Evolutionary conservation across 2,113 vertebrate genomes (phyloP).

Genomic region (Nipponia nippon): DNA sequence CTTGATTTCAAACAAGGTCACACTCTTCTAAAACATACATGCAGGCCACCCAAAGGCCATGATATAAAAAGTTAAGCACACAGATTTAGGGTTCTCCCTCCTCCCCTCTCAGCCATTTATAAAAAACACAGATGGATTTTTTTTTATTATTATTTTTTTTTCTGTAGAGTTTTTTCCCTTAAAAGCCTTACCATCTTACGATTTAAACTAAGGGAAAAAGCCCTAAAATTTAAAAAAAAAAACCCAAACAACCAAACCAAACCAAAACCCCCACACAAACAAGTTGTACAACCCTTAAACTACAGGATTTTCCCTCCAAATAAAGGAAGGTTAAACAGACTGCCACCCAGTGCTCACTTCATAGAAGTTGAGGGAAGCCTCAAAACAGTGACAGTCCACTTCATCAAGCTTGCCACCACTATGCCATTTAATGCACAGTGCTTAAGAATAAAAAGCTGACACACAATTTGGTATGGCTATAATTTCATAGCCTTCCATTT

Average conservation of each 20-base stretch:
- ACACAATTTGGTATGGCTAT: neutral
- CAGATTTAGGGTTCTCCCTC: neutral
- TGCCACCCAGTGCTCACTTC: constrained; percentile 39
- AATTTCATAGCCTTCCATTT: neutral
- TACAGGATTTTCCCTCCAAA: neutral
- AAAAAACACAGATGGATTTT: neutral
- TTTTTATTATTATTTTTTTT: neutral
- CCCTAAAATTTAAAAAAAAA: neutral
- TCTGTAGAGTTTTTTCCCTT: neutral
- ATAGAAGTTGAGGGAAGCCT: neutral
- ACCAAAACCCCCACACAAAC: too few relatives aligned
- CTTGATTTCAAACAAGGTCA: neutral
- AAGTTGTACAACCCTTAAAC: neutral
- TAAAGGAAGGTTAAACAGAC: neutral
- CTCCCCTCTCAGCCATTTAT: neutral
- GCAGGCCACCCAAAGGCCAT: neutral
- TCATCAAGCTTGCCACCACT: neutral
- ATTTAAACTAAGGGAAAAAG: neutral
- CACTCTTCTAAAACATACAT: accelerated
- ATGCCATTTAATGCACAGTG: neutral
- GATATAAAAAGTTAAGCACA: accelerated
- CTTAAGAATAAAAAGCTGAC: neutral
- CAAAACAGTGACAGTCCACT: neutral
- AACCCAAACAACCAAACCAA: too few relatives aligned
- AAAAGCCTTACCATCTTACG: neutral